Evolutionary conservation across 1,140 invertebrate genomes (phyloP), one percentile per base, ranked within the genome.

Genomic region (Drosophila oshimai): DNA sequence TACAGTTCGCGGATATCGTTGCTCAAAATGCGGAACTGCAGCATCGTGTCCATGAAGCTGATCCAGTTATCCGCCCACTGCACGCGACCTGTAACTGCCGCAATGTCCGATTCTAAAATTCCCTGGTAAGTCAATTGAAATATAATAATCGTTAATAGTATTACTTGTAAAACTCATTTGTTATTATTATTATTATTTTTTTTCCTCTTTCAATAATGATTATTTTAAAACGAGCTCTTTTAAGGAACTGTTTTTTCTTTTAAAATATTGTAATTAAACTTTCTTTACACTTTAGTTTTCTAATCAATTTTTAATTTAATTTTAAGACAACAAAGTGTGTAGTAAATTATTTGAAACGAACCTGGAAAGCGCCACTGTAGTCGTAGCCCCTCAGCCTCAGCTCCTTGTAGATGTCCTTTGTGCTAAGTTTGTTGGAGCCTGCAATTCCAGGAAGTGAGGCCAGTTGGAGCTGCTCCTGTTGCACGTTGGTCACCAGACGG

Each of bases 361-460:
- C 46, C 46, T 62, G 94, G 93, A 99, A 99, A 5, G 95, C 92
- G 26, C 96, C 96, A 10, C 92, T 92, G 91, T 99, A 99, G 89
- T 99, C 97, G 89, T 99, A 99, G 4, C 98, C 98, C 60, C 98
- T 92, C 0, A 99, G 92, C 53, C 97, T 91, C 4, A 99, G 92
- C 90, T 99, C 98, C 90, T 99, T 99, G 92, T 99, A 99, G 9
- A 99, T 92, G 81, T 99, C 98, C 22, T 93, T 92, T 2, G 92
- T 92, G 92, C 29, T 95, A 76, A 31, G 92, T 71, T 58, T 92
- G 84, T 70, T 90, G 70, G 22, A 92, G 0, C 83, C 45, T 13
- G 92, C 90, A 0, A 41, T 64, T 0, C 71, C 67, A 0, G 80
- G 57, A 0, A 91, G 34, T 9, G 57, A 6, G 0, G 73, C 49